A percentile compares a stretch with the other conserved stretches of the same genome.
phyloP scores from a whole-genome alignment of 2,888 invertebrate species.

The Periphyllus acericola region DNA sequence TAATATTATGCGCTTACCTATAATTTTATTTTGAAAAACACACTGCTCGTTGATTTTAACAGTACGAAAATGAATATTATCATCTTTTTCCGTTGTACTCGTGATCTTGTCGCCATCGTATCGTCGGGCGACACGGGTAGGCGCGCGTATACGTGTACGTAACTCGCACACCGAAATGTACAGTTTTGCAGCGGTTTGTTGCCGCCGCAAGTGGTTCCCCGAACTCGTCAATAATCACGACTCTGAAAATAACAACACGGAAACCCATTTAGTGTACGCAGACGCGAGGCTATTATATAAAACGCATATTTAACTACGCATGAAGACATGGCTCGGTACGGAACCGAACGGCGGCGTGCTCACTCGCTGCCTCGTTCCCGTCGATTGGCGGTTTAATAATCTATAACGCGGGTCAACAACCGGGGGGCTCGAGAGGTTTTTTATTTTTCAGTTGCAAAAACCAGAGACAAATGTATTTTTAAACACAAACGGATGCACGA shows the following conservation, averaged over 20 bases:
- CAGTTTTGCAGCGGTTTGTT: neutral
- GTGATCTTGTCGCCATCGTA: too few species aligned
- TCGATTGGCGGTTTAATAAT: conserved; percentile 1
- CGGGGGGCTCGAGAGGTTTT: neutral
- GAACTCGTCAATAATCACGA: neutral
- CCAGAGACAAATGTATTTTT: neutral
- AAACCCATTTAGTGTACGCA: neutral
- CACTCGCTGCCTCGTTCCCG: neutral
- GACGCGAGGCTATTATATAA: neutral
- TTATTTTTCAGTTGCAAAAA: neutral
- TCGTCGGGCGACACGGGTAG: too few species aligned
- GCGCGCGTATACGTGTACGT: too few species aligned
- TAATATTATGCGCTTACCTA: too few species aligned
- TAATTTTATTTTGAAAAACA: too few species aligned
- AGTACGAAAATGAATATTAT: too few species aligned
- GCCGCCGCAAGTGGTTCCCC: neutral
- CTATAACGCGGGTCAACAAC: neutral
- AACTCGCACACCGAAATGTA: too few species aligned
- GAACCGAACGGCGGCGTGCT: neutral
- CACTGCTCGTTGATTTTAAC: too few species aligned
- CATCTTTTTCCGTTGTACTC: too few species aligned
- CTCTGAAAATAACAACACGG: neutral
- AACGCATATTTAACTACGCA: neutral
- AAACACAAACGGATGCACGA: neutral
- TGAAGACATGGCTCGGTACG: neutral